Percentiles rank a stretch among this genome's conserved stretches.
Conservation (phyloP, 2,888 invertebrate species). For the Drosophila mimetica region DNA sequence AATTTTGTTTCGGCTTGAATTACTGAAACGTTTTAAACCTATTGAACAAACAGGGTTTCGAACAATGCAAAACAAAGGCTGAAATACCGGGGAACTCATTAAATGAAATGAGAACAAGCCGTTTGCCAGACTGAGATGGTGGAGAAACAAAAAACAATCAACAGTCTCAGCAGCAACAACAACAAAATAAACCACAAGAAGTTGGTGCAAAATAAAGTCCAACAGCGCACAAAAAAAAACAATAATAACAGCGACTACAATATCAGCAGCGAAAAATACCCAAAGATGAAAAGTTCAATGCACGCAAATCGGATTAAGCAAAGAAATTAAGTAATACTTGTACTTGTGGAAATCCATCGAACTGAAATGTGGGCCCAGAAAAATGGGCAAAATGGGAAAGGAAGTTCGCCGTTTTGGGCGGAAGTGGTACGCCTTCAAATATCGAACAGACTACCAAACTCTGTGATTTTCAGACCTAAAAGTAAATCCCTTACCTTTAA, state of each 20-base stretch:
- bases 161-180: slow-evolving; percentile 37
- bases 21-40: slow-evolving; percentile 24
- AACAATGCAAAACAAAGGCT: slow-evolving; percentile 15
- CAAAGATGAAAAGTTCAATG: slow-evolving; percentile 75
- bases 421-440: neutral
- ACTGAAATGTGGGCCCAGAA: neutral
- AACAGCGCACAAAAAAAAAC: slow-evolving; percentile 27
- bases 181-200: slow-evolving; percentile 45
- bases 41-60: slow-evolving; percentile 29
- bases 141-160: slow-evolving; percentile 59
- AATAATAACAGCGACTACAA: slow-evolving; percentile 29
- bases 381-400: slow-evolving; percentile 8
- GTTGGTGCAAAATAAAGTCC: slow-evolving; percentile 44
- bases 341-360: slow-evolving; percentile 19
- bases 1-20: slow-evolving; percentile 19
- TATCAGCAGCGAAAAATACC: slow-evolving; percentile 23
- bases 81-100: slow-evolving; percentile 51
- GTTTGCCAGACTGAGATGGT: slow-evolving; percentile 11
- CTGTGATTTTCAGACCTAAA: too few relatives aligned
- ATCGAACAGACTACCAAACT: neutral
- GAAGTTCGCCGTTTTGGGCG: neutral
- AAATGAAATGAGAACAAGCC: slow-evolving; percentile 65
- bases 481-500: slow-evolving; percentile 28
- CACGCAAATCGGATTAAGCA: slow-evolving; percentile 82
- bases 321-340: slow-evolving; percentile 73